Evolutionary conservation across 2,797 vertebrate species (phyloP), one percentile per base, ranked within the genome.

Genomic region (Corythornis leucogaster): DNA sequence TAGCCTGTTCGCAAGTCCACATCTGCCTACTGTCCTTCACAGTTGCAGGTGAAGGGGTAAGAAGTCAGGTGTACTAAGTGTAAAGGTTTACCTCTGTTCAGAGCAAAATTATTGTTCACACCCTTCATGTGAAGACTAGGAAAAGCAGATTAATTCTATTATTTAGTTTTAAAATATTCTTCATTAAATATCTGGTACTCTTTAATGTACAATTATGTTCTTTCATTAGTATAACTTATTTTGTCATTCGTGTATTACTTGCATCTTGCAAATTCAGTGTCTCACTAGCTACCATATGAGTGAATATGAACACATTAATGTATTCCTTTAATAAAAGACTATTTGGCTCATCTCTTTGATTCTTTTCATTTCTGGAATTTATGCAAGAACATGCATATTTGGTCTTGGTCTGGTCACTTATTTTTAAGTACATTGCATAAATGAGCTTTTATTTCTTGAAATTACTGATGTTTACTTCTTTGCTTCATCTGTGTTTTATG

Each of bases 81-180:
- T 21, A 75, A 61, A 64, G 12, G 9, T 31, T 11, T 30, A 30
- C 4, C 25, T 62, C 21, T 66, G 10, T 54, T 69, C 8, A 42
- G n/a, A 79, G 6, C 5, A 73, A 58, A 78, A 31, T 13, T 40
- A 7, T 15, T 62, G 5, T 51, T 73, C 46, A 9, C 15, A n/a
- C 4, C 3, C 6, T 80, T 58, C 63, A 16, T 1, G 0, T 38
- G 31, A 70, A 54, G 42, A 31, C 5, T 50, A 19, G 8, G 5
- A 67, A 43, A 30, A 16, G 12, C 9, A 30, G n/a, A 62, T 46
- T 69, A 33, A 42, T 9, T 73, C 53, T 26, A 24, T 33, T 8
- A 40, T 30, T 17, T 30, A 40, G 9, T 62, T 68, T 74, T 46
- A 57, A 6, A 75, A 10, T 33, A 85, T 22, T 45, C 8, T 64